phyloP scores from a whole-genome alignment of 2,888 invertebrate genomes.

The Campaea margaritaria region DNA sequence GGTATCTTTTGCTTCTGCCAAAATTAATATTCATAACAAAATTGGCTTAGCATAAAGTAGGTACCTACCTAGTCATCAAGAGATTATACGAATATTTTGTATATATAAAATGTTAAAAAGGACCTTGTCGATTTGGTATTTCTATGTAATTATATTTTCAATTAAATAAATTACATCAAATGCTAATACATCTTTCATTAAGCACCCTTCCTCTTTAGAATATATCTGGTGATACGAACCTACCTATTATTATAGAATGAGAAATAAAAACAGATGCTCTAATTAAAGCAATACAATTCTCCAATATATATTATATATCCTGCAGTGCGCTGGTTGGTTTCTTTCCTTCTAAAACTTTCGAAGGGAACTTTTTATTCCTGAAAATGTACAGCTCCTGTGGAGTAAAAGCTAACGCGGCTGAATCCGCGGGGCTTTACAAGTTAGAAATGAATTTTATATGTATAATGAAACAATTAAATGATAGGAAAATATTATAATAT shows the following conservation, averaged over 20 bases:
- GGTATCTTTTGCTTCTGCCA: slow-evolving; percentile 52
- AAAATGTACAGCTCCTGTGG: too few species aligned
- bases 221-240: too few species aligned
- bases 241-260: too few species aligned
- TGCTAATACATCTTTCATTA: slow-evolving; percentile 41
- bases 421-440: too few species aligned
- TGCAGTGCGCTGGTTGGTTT: too few species aligned
- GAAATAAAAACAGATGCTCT: too few species aligned
- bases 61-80: slow-evolving; percentile 74
- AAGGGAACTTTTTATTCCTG: too few species aligned
- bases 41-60: slow-evolving; percentile 70
- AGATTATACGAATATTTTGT: slow-evolving; percentile 78
- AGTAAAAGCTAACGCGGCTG: too few species aligned
- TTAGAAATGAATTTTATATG: not conserved
- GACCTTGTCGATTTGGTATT: slow-evolving; percentile 60
- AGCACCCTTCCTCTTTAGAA: not conserved
- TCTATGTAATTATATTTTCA: slow-evolving; percentile 64
- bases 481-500: slow-evolving; percentile 77
- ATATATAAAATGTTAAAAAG: slow-evolving; percentile 74
- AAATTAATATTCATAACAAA: slow-evolving; percentile 50
- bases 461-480: slow-evolving; percentile 42
- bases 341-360: too few species aligned
- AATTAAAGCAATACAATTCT: too few species aligned
- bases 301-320: too few species aligned
- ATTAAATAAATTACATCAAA: slow-evolving; percentile 71